Evolutionary conservation across 2,113 vertebrate genomes (phyloP), one percentile per base, ranked within the genome.

Genomic region (Empidonax traillii): DNA sequence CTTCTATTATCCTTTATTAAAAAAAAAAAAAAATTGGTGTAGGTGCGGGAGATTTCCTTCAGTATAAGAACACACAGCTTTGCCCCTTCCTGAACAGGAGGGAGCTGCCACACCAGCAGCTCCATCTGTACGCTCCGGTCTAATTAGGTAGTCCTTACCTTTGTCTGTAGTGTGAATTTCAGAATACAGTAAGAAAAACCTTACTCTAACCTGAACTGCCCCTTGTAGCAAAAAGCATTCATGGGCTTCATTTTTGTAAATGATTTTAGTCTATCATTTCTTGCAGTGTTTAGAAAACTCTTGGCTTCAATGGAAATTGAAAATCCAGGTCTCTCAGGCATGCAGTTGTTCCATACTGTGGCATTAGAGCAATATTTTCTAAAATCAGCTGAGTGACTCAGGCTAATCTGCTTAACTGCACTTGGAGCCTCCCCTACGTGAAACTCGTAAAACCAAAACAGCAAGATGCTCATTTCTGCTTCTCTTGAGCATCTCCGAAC

Each of bases 1-100:
- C 43, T 51, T 66, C 43, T 82, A 59, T 71, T 87, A 72, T 37
- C 7, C n/a, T 83, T 77, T 37, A 55, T 52, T 35, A 1, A 37
- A 9, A 3, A 1, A n/a, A 39, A 23, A 8, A 24, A 24, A 22
- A 19, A 37, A 16, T 8, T 3, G 1, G 1, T 9, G 3, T 27
- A 6, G 1, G 0, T 5, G 14, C 2, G 28, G 16, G 23, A 71
- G 46, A 79, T 81, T 41, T 72, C 49, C 23, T 49, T 46, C 24
- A 37, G 18, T 31, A 39, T 76, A 73, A 71, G 33, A 82, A 31
- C 8, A 56, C 20, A 85, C 62, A 88, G 8, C 8, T 66, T 83
- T 86, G 12, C 6, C 21, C 12, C 14, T 85, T 87, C 51, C 62
- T 43, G 18, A 89, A 30, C 8, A 76, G 33, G 25, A 79, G 35